Evolutionary conservation across 2,113 vertebrate species (phyloP).

Genomic region (Microcebus tavaratra): DNA sequence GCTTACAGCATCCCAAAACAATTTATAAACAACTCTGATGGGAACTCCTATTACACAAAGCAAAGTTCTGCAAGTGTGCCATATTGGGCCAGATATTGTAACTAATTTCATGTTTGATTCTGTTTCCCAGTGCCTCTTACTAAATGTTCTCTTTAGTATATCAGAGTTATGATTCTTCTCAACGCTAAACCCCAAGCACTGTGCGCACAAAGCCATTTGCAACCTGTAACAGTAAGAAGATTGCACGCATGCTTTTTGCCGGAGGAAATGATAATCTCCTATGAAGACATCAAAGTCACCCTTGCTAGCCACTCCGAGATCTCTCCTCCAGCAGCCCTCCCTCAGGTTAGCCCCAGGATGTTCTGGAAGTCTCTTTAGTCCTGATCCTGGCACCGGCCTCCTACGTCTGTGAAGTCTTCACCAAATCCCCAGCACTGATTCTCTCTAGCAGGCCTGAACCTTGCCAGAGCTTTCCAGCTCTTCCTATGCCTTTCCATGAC

Average conservation of each 20-base stretch:
- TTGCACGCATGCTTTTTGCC: background rate
- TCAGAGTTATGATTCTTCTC: background rate
- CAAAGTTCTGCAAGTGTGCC: background rate
- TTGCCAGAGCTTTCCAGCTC: conserved; percentile 78
- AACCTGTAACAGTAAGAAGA: background rate
- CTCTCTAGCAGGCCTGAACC: background rate
- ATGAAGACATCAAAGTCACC: background rate
- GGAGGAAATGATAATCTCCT: background rate
- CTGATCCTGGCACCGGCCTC: background rate
- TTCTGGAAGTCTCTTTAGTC: conserved; percentile 73
- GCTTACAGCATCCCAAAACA: background rate
- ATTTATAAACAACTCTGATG: background rate
- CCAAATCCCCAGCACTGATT: background rate
- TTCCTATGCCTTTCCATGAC: conserved; percentile 74
- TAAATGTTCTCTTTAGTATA: background rate
- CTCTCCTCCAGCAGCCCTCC: conserved; percentile 19
- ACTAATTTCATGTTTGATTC: background rate
- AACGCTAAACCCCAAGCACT: background rate
- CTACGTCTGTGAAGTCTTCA: background rate
- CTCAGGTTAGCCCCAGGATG: conserved; percentile 71
- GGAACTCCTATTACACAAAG: background rate
- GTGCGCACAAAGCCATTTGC: background rate
- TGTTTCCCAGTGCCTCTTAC: background rate
- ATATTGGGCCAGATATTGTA: background rate
- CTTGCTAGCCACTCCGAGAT: background rate